Percentiles rank a stretch among this genome's conserved stretches.
These are phyloP conservation scores for Syngnathus typhle DNA, from an alignment of 2,113 vertebrate genomes.

Conservation along the genomic window DNA sequence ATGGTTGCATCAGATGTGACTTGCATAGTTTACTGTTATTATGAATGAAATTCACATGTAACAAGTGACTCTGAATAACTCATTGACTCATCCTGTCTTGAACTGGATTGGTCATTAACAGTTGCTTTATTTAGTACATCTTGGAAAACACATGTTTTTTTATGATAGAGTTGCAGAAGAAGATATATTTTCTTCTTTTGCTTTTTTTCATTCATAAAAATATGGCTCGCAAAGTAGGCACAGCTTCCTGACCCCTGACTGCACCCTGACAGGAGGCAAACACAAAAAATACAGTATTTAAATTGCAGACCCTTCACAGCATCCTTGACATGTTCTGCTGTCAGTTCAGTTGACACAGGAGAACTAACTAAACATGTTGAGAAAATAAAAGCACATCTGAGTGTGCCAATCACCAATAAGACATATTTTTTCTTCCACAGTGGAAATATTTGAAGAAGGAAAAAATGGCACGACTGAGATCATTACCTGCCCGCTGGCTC, in stretches of 20 bases:
- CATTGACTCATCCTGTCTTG: slow-evolving; percentile 38
- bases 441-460: slow-evolving; percentile 55
- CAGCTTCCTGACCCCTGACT: slow-evolving; percentile 53
- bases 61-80: slow-evolving; percentile 33
- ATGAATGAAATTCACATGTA: slow-evolving; percentile 43
- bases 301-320: slow-evolving; percentile 37
- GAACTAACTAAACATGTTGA: slow-evolving; percentile 52
- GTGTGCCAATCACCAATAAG: slow-evolving; percentile 58
- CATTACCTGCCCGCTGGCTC: slow-evolving; percentile 36
- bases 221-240: slow-evolving; percentile 7
- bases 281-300: slow-evolving; percentile 12
- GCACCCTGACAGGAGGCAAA: slow-evolving; percentile 58
- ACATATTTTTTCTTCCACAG: slow-evolving; percentile 8
- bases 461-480: slow-evolving; percentile 47
- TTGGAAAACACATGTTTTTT: slow-evolving; percentile 18
- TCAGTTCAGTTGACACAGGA: slow-evolving; percentile 60
- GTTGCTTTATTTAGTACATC: slow-evolving; percentile 20
- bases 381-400: slow-evolving; percentile 56
- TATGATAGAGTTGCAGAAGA: not conserved
- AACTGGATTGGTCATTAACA: slow-evolving; percentile 29
- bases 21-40: slow-evolving; percentile 36
- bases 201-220: slow-evolving; percentile 29
- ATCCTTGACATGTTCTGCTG: slow-evolving; percentile 60
- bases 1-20: slow-evolving; percentile 27
- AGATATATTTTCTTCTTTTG: not conserved